Evolutionary conservation across 2,888 invertebrate species (phyloP).

Genomic region (Drosophila nigricruria): DNA sequence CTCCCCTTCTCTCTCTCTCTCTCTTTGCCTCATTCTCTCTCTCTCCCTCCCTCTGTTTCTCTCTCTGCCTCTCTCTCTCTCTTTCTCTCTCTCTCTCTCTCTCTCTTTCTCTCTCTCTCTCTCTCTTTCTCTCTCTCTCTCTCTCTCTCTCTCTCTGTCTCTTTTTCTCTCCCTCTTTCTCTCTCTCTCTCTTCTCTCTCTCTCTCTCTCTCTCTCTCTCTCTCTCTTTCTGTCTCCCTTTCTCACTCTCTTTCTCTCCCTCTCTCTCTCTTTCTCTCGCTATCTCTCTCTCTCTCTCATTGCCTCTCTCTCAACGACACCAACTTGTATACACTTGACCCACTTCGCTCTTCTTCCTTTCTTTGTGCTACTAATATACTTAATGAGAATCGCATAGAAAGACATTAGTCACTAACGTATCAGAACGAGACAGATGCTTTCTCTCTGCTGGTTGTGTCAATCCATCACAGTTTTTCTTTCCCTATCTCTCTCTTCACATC

Average conservation of each 20-base stretch:
- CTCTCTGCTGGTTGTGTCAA: not conserved
- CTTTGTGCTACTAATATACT: not conserved
- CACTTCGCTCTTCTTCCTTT: not conserved
- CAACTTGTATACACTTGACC: no score
- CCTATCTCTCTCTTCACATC: not conserved
- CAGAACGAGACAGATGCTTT: not conserved
- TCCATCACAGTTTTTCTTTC: not conserved
- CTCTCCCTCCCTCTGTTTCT: not conserved
- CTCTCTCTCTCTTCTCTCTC: not conserved
- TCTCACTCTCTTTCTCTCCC: not conserved
- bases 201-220: not conserved
- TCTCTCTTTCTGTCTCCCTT: not conserved
- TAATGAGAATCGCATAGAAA: constrained; percentile 9
- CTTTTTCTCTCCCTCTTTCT: not conserved
- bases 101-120: not conserved
- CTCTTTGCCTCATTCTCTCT: not conserved
- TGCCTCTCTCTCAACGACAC: not conserved
- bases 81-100: not conserved
- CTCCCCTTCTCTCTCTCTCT: not conserved
- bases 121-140: not conserved
- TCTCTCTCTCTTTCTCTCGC: not conserved
- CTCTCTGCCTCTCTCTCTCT: not conserved
- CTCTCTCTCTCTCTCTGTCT: not conserved
- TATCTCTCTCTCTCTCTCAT: not conserved
- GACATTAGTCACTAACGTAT: not conserved